A percentile compares a stretch with the other conserved stretches of the same genome.
Conservation (phyloP, 30 jellyfish, hydroid and myxozoan species). For the Catostylus mosaicus region DNA sequence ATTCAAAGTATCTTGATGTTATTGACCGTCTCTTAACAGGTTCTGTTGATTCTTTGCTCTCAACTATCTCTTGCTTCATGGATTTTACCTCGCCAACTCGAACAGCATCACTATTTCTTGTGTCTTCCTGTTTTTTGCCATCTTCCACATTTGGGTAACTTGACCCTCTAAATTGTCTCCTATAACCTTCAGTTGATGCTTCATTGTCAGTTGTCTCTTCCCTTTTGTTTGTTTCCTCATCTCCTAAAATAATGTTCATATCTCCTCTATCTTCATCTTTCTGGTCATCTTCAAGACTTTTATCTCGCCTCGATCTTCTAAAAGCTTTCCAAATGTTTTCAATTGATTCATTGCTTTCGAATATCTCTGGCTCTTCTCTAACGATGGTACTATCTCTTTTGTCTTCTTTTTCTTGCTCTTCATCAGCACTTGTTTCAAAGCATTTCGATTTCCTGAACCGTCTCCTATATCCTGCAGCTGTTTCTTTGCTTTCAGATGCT, state of each 20-base stretch:
- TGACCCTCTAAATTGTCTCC: constrained; percentile 1
- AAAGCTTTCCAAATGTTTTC: background rate
- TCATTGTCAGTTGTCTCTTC: background rate
- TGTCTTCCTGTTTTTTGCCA: background rate
- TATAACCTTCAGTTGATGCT: background rate
- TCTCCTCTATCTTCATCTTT: background rate
- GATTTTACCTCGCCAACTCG: background rate
- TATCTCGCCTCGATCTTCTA: background rate
- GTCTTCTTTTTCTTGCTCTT: background rate
- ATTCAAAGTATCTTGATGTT: background rate
- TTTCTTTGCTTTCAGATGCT: too few relatives aligned
- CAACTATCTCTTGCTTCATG: background rate
- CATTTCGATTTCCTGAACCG: background rate
- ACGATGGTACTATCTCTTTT: background rate
- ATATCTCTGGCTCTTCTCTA: background rate
- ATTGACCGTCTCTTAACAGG: background rate
- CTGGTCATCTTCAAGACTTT: background rate
- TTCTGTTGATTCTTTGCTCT: background rate
- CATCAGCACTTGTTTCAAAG: background rate
- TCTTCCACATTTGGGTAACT: background rate
- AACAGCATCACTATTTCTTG: background rate
- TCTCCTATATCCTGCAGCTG: background rate
- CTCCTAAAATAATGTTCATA: background rate
- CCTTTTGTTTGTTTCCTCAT: background rate
- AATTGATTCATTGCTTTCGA: background rate